Evolutionary conservation across 1,140 invertebrate species (phyloP).

Genomic region (Monomorium pharaonis): DNA sequence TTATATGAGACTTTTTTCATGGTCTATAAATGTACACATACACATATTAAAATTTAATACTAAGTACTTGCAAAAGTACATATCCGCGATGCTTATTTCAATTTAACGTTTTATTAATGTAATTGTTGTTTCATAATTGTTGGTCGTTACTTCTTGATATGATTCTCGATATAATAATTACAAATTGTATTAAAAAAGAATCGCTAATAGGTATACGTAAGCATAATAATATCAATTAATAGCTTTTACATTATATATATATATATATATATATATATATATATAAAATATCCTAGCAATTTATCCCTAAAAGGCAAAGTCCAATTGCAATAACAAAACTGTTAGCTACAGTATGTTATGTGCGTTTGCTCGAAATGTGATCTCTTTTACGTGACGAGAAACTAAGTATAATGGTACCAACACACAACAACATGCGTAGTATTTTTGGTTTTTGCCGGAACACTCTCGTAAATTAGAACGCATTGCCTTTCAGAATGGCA

Average conservation of each 20-base stretch:
- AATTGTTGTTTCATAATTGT: too few relatives aligned
- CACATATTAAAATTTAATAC: not conserved
- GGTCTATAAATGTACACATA: too few relatives aligned
- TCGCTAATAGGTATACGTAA: too few relatives aligned
- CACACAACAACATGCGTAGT: not conserved
- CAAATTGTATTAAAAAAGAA: too few relatives aligned
- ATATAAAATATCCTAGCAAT: too few relatives aligned
- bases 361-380: not conserved
- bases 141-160: too few relatives aligned
- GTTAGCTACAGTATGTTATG: not conserved
- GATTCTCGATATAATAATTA: too few relatives aligned
- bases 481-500: conserved; percentile 8
- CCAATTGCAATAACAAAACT: not conserved
- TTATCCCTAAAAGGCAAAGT: not conserved
- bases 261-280: too few relatives aligned
- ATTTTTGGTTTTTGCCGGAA: not conserved
- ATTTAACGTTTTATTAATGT: too few relatives aligned
- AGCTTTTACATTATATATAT: too few relatives aligned
- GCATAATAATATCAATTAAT: too few relatives aligned
- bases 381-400: not conserved
- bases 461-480: conserved; percentile 41
- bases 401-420: not conserved
- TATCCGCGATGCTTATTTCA: not conserved
- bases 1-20: not conserved
- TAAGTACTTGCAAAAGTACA: not conserved